Evolutionary conservation across 2,113 vertebrate species (phyloP).

Genomic region (Lagopus leucura): DNA sequence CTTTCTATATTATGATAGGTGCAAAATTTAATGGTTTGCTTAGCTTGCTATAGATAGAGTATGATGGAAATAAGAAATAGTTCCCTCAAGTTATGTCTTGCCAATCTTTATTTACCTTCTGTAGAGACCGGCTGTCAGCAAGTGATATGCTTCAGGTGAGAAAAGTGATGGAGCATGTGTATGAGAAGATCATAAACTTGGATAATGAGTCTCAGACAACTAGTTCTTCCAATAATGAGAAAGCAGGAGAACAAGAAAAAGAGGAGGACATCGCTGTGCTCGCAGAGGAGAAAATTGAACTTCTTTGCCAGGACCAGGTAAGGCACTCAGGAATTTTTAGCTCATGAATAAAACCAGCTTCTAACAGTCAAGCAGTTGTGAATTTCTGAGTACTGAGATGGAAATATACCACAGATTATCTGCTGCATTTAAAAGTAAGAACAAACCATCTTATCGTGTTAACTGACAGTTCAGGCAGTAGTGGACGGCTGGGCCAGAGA

Average conservation of each 20-base stretch:
- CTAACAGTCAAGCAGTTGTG: not conserved
- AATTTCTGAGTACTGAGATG: not conserved
- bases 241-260: constrained; percentile 94
- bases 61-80: not conserved
- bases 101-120: not conserved
- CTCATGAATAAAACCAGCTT: not conserved
- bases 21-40: not conserved
- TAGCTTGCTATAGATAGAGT: not conserved
- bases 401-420: not conserved
- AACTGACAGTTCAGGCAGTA: not conserved
- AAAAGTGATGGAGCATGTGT: constrained; percentile 98
- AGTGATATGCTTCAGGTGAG: constrained; percentile 99
- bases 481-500: not conserved
- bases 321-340: not conserved
- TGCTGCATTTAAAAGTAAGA: not conserved
- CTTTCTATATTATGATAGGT: not conserved
- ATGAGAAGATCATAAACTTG: constrained; percentile 98
- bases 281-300: constrained; percentile 98
- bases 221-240: constrained; percentile 94
- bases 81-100: not conserved
- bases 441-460: fast-evolving
- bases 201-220: constrained; percentile 98
- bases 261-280: constrained; percentile 97
- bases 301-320: constrained; percentile 98
- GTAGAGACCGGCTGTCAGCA: constrained; percentile 93